Base-by-base conservation (phyloP, 2,797 vertebrate genomes). In the Sphenopsis melanotis region DNA sequence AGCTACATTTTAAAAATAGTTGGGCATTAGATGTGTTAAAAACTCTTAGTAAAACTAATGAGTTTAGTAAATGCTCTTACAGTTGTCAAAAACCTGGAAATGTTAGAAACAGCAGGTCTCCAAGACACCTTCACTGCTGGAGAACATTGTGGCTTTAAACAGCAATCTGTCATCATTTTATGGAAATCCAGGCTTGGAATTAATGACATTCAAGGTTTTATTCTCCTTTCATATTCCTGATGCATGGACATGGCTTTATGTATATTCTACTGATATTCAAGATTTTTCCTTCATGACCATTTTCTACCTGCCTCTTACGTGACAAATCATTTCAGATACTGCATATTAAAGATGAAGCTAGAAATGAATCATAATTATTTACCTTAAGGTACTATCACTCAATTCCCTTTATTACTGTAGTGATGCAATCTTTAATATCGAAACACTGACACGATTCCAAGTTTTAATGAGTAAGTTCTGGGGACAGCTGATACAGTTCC, bases 1-100 rank as follows among this genome's bases (percentile, higher is more conserved):
- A 65, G 64, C 71, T 94, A 78, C 52, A 83, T 96, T 97, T 97
- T 92, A 72, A 96, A 97, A 97, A 69, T 55, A 93, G 49, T 16
- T 90, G 50, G 34, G 7, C 68, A 87, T 83, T 84, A 74, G 13
- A 66, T 96, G 90, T 92, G 63, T 71, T 84, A 93, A 95, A 95
- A 96, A 95, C 81, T 89, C 56, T 89, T 96, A 90, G 59, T 90
- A 96, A 89, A 88, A 96, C 84, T 93, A 97, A 96, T 78, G 70
- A 79, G 41, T 78, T 94, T 91, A 90, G 41, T 81, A 92, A 96
- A 94, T 94, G 50, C 34, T 84, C 20, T 97, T 93, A n/a, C 27
- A 52, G 57, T 86, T 85, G 80, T 88, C 69, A 52, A 74, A 93
- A 92, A 95, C 75, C 13, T 81, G 49, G 60, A 87, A 91, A 44